Percentiles rank a stretch among this genome's conserved stretches.
Conservation (phyloP, 2,113 vertebrate genomes). For the Antechinus stuartii region DNA sequence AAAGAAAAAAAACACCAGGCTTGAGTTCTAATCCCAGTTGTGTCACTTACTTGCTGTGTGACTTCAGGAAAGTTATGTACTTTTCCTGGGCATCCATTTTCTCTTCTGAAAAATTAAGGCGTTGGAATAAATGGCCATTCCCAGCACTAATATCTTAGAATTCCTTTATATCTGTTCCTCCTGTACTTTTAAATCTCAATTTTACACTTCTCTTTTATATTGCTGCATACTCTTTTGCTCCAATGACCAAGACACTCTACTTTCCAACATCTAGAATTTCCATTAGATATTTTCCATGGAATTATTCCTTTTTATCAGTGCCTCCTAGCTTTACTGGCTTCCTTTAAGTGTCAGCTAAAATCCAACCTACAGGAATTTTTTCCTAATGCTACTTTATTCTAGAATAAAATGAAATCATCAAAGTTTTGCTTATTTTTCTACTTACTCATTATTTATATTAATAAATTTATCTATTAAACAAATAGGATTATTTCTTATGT, state of each 20-base stretch:
- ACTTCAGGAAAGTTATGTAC: not conserved
- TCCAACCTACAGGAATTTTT: not conserved
- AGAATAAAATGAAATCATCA: not conserved
- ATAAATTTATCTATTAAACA: not conserved
- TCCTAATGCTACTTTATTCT: not conserved
- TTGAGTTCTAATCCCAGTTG: not conserved
- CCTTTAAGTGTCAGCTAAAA: not conserved
- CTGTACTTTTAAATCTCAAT: not conserved
- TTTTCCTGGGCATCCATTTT: not conserved
- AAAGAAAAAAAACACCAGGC: not conserved
- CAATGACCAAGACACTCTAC: not conserved
- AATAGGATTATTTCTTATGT: not conserved
- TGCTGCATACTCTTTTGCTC: not conserved
- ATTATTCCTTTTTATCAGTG: not conserved
- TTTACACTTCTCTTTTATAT: not conserved
- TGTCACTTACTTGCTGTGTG: not conserved
- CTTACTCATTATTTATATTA: not conserved
- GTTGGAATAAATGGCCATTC: not conserved
- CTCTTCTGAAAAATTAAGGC: not conserved
- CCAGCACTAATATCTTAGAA: not conserved
- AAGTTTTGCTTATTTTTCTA: not conserved
- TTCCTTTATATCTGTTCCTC: not conserved
- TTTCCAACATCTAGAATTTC: not conserved
- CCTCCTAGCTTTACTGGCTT: not conserved
- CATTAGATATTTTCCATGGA: not conserved